A percentile compares a stretch with the other conserved stretches of the same genome.
These are phyloP conservation scores for Drosophila sp. DNA, from an alignment of 1,140 invertebrate genomes.

Conservation along the genomic window DNA sequence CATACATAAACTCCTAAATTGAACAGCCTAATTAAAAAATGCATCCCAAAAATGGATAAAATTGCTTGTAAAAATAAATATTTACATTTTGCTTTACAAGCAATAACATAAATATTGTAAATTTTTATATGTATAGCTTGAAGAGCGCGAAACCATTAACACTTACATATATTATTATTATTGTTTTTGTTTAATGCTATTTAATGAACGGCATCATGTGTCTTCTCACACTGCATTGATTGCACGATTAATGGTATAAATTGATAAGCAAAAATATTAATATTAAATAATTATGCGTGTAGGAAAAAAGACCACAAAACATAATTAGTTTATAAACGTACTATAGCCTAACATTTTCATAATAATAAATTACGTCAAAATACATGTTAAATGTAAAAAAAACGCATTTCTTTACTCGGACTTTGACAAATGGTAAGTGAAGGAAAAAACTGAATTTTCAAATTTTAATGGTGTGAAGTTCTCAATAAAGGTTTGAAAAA, in stretches of 20 bases:
- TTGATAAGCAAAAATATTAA: background rate
- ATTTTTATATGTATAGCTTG: constrained; percentile 1
- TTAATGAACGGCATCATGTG: background rate
- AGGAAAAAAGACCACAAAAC: constrained; percentile 17
- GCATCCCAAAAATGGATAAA: background rate
- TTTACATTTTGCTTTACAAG: background rate
- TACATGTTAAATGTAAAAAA: constrained; percentile 17
- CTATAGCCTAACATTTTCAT: constrained; percentile 11
- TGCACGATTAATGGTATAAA: background rate
- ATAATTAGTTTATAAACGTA: constrained; percentile 23
- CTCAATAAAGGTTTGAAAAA: too few species aligned
- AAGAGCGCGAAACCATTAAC: background rate
- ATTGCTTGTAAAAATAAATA: background rate
- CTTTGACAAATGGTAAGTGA: too few species aligned
- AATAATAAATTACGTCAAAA: constrained; percentile 16
- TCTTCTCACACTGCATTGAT: too few species aligned
- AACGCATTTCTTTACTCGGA: background rate
- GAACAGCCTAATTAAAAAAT: background rate
- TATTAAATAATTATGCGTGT: background rate
- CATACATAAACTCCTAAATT: background rate
- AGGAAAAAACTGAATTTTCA: too few species aligned
- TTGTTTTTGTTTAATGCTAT: background rate
- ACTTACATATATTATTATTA: background rate
- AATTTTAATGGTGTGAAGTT: too few species aligned
- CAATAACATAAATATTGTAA: constrained; percentile 7